Percentiles rank a stretch among this genome's conserved stretches.
Conservation (phyloP, 2,113 vertebrate genomes). For the Neogale vison region DNA sequence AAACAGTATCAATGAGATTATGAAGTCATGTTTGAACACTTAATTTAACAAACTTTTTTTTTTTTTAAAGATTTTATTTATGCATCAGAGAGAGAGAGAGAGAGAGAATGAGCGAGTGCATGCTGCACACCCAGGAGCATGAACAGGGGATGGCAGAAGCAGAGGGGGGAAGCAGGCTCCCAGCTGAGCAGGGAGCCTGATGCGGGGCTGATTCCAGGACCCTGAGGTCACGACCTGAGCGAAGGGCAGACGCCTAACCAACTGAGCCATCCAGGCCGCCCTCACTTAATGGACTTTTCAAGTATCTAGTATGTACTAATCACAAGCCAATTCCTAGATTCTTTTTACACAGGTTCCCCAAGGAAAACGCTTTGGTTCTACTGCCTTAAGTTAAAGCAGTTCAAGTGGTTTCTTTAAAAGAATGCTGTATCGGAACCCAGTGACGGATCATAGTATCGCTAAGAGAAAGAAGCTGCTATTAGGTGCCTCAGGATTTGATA, state of each 20-base stretch:
- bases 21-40: not conserved
- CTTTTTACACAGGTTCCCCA: not conserved
- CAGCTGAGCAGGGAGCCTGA: too few relatives aligned
- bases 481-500: not conserved
- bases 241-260: not conserved
- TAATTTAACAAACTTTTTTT: not conserved
- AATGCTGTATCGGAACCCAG: not conserved
- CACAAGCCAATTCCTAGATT: not conserved
- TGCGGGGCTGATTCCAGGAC: too few relatives aligned
- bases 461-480: not conserved
- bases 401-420: not conserved
- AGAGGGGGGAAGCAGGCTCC: too few relatives aligned
- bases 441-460: not conserved
- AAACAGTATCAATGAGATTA: not conserved
- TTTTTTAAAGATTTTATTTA: not conserved
- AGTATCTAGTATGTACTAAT: not conserved
- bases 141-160: too few relatives aligned
- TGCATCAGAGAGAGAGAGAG: too few relatives aligned
- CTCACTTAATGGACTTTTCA: not conserved
- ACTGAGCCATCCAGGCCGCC: not conserved
- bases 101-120: too few relatives aligned
- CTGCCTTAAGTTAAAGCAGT: not conserved
- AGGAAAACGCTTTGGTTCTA: not conserved
- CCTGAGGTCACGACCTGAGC: too few relatives aligned
- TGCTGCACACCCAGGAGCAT: too few relatives aligned